Percentiles rank a stretch among this genome's conserved stretches.
Conservation (phyloP, 2,113 vertebrate genomes). For the Arenaria interpres region DNA sequence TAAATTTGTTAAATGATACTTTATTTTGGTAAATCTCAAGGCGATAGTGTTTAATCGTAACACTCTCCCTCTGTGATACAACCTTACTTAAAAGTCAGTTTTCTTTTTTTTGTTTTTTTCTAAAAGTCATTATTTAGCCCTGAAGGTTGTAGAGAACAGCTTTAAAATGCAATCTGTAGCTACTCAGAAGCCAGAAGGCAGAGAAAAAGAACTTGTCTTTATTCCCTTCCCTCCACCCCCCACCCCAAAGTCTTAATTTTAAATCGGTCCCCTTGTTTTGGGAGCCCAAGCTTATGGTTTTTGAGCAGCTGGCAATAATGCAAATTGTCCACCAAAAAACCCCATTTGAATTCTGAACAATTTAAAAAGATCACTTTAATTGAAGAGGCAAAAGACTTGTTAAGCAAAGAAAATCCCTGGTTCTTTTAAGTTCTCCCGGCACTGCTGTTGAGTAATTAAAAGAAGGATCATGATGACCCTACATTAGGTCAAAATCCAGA, state of each 20-base stretch:
- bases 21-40: neutral
- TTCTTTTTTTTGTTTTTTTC: neutral
- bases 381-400: slow-evolving; percentile 35
- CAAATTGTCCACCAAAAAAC: slow-evolving; percentile 7
- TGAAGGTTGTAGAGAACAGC: neutral
- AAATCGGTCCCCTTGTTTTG: neutral
- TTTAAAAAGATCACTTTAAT: slow-evolving; percentile 50
- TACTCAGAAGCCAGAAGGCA: neutral
- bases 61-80: neutral
- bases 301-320: slow-evolving; percentile 59
- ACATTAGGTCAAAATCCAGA: slow-evolving; percentile 45
- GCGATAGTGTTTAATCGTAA: neutral
- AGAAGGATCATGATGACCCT: slow-evolving; percentile 34
- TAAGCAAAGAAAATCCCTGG: slow-evolving; percentile 22
- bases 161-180: neutral
- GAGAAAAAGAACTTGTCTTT: neutral
- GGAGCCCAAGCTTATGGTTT: slow-evolving; percentile 7
- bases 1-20: neutral
- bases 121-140: neutral
- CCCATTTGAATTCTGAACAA: slow-evolving; percentile 40
- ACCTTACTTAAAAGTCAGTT: neutral
- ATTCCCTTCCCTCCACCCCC: neutral
- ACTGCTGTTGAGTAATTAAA: slow-evolving; percentile 35
- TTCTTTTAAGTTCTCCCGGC: slow-evolving; percentile 34
- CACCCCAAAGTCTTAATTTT: slow-evolving; percentile 19